These are phyloP conservation scores for Euproctis similis DNA, from an alignment of 2,888 invertebrate genomes.

Conservation along the genomic window DNA sequence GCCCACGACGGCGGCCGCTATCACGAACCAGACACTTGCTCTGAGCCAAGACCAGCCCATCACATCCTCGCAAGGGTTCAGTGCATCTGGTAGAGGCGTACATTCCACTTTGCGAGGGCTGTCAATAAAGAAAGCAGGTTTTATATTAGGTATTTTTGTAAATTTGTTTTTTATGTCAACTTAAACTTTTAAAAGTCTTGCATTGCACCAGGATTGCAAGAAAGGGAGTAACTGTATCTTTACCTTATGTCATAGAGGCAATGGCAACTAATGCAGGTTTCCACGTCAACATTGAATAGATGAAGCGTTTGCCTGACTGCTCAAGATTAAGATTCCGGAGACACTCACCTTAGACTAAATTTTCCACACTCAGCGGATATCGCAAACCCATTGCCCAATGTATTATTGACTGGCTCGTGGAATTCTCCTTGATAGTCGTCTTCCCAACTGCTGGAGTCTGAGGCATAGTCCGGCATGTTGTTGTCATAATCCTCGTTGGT, in stretches of 20 bases:
- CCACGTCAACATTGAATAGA: no score
- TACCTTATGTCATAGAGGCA: no score
- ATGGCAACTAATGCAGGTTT: no score
- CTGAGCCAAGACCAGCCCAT: slow-evolving; percentile 88
- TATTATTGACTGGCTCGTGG: slow-evolving; percentile 48
- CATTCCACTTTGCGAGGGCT: slow-evolving; percentile 75
- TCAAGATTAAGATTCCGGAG: no score
- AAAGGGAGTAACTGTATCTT: no score
- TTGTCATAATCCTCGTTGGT: slow-evolving; percentile 47
- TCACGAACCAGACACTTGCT: slow-evolving; percentile 90
- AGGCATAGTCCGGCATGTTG: slow-evolving; percentile 40
- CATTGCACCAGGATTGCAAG: no score
- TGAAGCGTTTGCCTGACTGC: no score
- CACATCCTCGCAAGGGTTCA: slow-evolving; percentile 93
- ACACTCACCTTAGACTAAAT: slow-evolving; percentile 46
- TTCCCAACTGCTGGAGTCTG: slow-evolving; percentile 47
- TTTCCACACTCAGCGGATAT: slow-evolving; percentile 50
- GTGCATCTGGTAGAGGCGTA: slow-evolving; percentile 84
- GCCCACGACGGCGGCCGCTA: slow-evolving; percentile 86
- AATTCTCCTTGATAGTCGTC: slow-evolving; percentile 47
- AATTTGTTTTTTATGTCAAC: no score
- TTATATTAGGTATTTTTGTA: no score
- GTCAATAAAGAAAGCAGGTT: slow-evolving; percentile 15
- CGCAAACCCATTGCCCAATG: slow-evolving; percentile 26
- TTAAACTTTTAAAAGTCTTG: no score